Percentiles rank a stretch among this genome's conserved stretches.
Evolutionary conservation across 2,797 vertebrate genomes (phyloP).

Genomic region (Muscicapa comitata): DNA sequence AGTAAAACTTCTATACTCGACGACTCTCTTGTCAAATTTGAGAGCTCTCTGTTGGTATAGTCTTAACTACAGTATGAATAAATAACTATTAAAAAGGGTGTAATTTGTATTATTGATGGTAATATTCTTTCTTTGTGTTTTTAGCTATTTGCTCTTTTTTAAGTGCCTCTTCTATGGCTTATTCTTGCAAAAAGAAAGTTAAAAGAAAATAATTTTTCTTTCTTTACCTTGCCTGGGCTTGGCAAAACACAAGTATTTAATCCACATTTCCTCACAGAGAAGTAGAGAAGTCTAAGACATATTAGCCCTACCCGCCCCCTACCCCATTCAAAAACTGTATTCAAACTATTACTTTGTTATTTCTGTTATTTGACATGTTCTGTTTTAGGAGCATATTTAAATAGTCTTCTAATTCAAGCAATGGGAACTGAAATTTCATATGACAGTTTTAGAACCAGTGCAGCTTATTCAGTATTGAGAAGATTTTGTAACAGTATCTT

Average conservation of each 20-base stretch:
- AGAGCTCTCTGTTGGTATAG: background rate
- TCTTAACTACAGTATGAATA: background rate
- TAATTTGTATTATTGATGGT: background rate
- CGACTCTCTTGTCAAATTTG: background rate
- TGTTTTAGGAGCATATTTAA: background rate
- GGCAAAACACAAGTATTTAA: background rate
- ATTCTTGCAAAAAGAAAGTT: background rate
- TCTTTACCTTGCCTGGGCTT: background rate
- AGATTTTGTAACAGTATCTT: background rate
- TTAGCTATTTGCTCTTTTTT: background rate
- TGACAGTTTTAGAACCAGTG: background rate
- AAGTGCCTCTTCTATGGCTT: background rate
- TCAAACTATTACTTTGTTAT: background rate
- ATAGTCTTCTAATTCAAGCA: background rate
- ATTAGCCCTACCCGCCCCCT: fast-evolving
- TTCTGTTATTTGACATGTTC: background rate
- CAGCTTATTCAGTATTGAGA: background rate
- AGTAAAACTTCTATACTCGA: slow-evolving; percentile 5
- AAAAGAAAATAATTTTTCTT: background rate
- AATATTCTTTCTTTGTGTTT: background rate
- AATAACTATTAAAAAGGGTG: background rate
- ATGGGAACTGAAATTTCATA: background rate
- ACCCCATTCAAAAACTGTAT: background rate
- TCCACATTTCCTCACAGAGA: background rate
- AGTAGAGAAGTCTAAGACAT: background rate